Evolutionary conservation across 2,113 vertebrate species (phyloP).

Genomic region (Leptobrachium leishanense): DNA sequence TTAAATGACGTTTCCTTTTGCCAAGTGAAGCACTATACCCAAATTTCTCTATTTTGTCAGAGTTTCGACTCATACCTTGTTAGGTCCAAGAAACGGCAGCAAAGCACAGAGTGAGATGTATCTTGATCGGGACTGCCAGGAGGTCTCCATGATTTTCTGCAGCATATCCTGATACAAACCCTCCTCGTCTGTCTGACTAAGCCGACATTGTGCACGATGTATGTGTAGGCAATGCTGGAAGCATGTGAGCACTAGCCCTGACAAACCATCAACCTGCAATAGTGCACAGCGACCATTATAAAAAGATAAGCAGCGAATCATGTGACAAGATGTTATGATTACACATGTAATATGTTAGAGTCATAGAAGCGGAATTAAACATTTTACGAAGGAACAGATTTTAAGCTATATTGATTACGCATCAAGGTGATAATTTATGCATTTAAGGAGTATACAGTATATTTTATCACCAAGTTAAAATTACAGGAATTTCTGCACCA

Average conservation of each 20-base stretch:
- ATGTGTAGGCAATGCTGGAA: constrained; percentile 76
- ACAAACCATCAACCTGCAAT: constrained; percentile 77
- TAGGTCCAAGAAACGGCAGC: constrained; percentile 74
- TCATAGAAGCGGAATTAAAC: too few species aligned
- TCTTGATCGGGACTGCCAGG: constrained; percentile 81
- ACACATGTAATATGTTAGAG: too few species aligned
- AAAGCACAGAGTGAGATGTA: constrained; percentile 75
- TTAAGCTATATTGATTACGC: too few species aligned
- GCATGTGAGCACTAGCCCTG: constrained; percentile 69
- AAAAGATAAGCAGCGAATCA: too few species aligned
- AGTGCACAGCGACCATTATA: background rate
- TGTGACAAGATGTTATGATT: too few species aligned
- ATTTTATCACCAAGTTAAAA: background rate
- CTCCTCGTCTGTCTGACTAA: constrained; percentile 63
- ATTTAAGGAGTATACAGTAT: background rate
- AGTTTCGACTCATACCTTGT: constrained; percentile 63
- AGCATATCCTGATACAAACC: constrained; percentile 67
- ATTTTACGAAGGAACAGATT: too few species aligned
- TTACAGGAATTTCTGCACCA: constrained; percentile 81
- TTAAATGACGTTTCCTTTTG: too few species aligned
- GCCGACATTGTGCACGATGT: constrained; percentile 73
- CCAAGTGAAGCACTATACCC: background rate
- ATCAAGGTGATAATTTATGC: too few species aligned
- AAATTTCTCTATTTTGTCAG: background rate
- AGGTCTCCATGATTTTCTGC: constrained; percentile 66